phyloP scores from a whole-genome alignment of 2,797 vertebrate genomes.

The Brachymystax lenok region DNA sequence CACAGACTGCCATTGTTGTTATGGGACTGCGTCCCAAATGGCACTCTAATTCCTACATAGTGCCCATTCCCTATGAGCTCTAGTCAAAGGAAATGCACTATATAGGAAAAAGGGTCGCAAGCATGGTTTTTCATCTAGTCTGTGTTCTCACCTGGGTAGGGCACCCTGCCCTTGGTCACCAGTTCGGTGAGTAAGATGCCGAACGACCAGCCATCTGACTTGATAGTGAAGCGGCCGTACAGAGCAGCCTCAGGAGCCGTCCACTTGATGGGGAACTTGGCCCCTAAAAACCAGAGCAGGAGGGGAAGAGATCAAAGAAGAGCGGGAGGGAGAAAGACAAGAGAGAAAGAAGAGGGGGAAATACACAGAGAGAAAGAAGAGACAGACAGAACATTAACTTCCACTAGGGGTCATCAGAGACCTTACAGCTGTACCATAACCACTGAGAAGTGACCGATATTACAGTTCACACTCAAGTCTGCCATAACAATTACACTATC shows the following conservation, averaged over 20 bases:
- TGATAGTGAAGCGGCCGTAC: constrained; percentile 95
- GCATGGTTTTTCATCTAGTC: too few species aligned
- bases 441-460: background rate
- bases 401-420: constrained; percentile 46
- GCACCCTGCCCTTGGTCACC: constrained; percentile 94
- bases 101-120: too few species aligned
- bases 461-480: background rate
- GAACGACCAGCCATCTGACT: constrained; percentile 96
- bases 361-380: background rate
- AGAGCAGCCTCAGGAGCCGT: constrained; percentile 92
- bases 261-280: constrained; percentile 98
- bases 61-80: background rate
- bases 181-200: constrained; percentile 93
- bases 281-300: constrained; percentile 73
- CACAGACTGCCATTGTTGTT: background rate
- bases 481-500: too few species aligned
- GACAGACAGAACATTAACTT: background rate
- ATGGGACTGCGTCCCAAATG: background rate
- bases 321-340: background rate
- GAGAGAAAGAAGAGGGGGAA: background rate
- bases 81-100: background rate
- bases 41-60: background rate
- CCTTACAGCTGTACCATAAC: background rate
- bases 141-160: constrained; percentile 86
- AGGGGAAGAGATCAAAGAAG: background rate